Evolutionary conservation across 2,888 invertebrate genomes (phyloP).

Genomic region (Oithona nana): DNA sequence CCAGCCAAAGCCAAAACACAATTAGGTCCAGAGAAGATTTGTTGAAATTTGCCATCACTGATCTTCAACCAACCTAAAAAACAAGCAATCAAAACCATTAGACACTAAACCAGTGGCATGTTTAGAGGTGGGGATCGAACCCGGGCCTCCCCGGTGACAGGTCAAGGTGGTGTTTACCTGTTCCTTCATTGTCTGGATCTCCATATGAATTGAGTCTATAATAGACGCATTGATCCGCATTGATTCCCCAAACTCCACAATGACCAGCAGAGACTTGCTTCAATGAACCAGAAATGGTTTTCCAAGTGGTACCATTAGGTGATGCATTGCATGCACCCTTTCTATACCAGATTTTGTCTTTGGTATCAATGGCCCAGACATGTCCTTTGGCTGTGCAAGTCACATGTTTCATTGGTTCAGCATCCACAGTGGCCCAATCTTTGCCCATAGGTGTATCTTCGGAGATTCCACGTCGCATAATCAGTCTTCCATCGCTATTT

Average conservation of each 20-base stretch:
- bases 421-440: slow-evolving; percentile 13
- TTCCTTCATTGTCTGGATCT: slow-evolving; percentile 7
- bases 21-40: not conserved
- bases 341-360: slow-evolving; percentile 10
- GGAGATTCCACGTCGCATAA: not conserved
- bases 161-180: not conserved
- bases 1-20: not conserved
- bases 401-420: slow-evolving; percentile 12
- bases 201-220: not conserved
- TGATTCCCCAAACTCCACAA: slow-evolving; percentile 11
- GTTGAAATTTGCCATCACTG: slow-evolving; percentile 9
- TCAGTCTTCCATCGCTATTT: slow-evolving; percentile 1
- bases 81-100: not conserved
- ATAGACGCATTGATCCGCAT: slow-evolving; percentile 1
- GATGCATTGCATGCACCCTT: not conserved
- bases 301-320: not conserved
- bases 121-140: too few relatives aligned
- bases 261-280: slow-evolving; percentile 6
- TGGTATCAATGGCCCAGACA: slow-evolving; percentile 9
- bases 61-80: slow-evolving; percentile 1
- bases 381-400: slow-evolving; percentile 3
- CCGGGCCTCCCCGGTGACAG: not conserved
- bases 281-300: not conserved
- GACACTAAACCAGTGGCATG: too few relatives aligned
- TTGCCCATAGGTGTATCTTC: slow-evolving; percentile 3